These are phyloP conservation scores for Neodontobutis hainanensis DNA, from an alignment of 2,113 vertebrate species.

Conservation along the genomic window DNA sequence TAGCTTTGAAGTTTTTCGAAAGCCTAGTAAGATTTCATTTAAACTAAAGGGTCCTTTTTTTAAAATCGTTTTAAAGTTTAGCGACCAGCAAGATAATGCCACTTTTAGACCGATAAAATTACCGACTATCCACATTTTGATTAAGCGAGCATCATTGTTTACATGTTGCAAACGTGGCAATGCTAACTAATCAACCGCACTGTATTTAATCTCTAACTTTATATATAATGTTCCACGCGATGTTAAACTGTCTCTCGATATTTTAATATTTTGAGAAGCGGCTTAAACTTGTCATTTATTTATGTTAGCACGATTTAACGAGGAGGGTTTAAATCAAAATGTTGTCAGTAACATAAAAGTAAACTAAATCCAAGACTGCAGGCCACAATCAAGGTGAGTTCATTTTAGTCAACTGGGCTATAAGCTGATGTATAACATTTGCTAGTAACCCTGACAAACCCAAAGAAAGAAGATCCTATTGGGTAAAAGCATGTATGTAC, in stretches of 20 bases:
- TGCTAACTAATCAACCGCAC: conserved; percentile 4
- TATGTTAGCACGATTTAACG: conserved; percentile 23
- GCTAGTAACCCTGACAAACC: no score
- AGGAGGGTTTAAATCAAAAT: conserved; percentile 70
- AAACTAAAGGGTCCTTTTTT: background rate
- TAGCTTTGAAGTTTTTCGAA: no score
- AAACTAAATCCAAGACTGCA: conserved; percentile 78
- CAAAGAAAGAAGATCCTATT: no score
- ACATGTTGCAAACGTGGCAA: conserved; percentile 32
- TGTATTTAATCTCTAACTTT: background rate
- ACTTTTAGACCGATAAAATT: background rate
- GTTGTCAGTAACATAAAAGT: conserved; percentile 75
- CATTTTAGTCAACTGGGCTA: background rate
- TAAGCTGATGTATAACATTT: background rate
- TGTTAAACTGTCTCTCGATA: background rate
- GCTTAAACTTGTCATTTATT: no score
- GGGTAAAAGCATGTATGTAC: no score
- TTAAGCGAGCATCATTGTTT: conserved; percentile 49
- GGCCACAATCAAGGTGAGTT: conserved; percentile 74
- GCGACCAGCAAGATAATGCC: background rate
- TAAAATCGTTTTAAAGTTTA: background rate
- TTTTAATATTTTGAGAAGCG: no score
- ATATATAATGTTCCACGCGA: background rate
- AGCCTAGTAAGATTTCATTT: background rate
- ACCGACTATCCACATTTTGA: conserved; percentile 45